phyloP scores from a whole-genome alignment of 1,140 invertebrate species.

The Musca vetustissima region DNA sequence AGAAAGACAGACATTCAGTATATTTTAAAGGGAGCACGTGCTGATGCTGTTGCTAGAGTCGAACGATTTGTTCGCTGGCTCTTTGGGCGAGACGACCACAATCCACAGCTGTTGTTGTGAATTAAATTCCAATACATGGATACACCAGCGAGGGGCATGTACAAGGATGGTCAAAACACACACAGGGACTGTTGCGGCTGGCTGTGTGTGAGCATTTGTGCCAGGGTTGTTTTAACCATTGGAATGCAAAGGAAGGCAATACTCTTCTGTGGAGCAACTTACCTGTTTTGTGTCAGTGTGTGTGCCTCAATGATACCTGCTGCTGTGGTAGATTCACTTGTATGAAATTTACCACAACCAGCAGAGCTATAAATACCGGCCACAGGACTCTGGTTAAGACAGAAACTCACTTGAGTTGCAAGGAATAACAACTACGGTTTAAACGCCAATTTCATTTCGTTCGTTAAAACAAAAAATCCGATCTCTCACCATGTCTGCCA shows the following conservation, averaged over 20 bases:
- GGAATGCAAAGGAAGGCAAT: slow-evolving; percentile 14
- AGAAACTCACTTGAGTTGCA: slow-evolving; percentile 24
- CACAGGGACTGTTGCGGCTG: background rate
- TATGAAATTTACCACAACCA: background rate
- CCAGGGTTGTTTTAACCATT: background rate
- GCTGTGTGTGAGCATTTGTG: background rate
- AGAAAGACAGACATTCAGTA: background rate
- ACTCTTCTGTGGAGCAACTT: slow-evolving; percentile 12
- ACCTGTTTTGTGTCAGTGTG: too few relatives aligned
- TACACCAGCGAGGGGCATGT: background rate
- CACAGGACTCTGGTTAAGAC: slow-evolving; percentile 14
- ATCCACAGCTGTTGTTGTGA: background rate
- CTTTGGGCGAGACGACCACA: background rate
- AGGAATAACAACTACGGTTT: slow-evolving; percentile 9
- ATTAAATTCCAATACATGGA: slow-evolving; percentile 28
- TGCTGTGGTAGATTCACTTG: slow-evolving; percentile 23
- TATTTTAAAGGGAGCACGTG: slow-evolving; percentile 27
- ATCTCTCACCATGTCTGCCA: slow-evolving; percentile 36
- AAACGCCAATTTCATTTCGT: background rate
- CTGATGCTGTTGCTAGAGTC: slow-evolving; percentile 12
- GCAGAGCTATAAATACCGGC: slow-evolving; percentile 27
- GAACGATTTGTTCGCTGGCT: background rate
- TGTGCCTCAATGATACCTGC: too few relatives aligned
- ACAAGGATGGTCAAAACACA: background rate
- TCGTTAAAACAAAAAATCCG: slow-evolving; percentile 3